phyloP scores from a whole-genome alignment of 2,113 vertebrate species.

The Leptocoma aspasia region DNA sequence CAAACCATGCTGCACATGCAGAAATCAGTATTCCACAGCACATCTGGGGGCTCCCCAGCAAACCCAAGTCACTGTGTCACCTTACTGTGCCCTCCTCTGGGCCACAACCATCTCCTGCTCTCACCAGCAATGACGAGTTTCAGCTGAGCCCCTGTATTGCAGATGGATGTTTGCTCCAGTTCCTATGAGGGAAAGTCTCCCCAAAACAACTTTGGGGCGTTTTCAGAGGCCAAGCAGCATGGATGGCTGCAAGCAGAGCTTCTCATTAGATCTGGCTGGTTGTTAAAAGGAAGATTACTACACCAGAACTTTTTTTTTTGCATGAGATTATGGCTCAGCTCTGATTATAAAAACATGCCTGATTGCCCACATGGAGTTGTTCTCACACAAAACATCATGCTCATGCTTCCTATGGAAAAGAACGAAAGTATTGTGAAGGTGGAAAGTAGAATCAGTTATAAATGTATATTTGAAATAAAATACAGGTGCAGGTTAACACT shows the following conservation, averaged over 20 bases:
- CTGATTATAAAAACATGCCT: neutral
- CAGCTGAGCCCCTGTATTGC: neutral
- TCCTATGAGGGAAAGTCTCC: neutral
- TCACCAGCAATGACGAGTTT: neutral
- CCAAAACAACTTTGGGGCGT: neutral
- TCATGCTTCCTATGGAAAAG: neutral
- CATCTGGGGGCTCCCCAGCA: neutral
- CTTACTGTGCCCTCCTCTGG: neutral
- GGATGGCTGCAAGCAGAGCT: neutral
- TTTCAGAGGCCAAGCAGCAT: neutral
- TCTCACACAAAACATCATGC: neutral
- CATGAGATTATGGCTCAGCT: neutral
- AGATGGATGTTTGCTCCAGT: neutral
- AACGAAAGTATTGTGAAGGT: neutral
- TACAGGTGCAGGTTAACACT: neutral
- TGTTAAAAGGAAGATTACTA: neutral
- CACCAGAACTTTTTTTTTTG: neutral
- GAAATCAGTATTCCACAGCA: neutral
- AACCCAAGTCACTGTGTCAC: neutral
- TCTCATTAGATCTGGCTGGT: neutral
- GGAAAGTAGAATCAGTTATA: neutral
- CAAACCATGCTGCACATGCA: fast-evolving
- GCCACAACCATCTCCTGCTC: neutral
- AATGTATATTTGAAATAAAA: neutral
- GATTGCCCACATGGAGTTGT: neutral